Percentiles rank a stretch among this genome's conserved stretches.
phyloP scores from a whole-genome alignment of 2,797 vertebrate species.

The Labeo calbasu region DNA sequence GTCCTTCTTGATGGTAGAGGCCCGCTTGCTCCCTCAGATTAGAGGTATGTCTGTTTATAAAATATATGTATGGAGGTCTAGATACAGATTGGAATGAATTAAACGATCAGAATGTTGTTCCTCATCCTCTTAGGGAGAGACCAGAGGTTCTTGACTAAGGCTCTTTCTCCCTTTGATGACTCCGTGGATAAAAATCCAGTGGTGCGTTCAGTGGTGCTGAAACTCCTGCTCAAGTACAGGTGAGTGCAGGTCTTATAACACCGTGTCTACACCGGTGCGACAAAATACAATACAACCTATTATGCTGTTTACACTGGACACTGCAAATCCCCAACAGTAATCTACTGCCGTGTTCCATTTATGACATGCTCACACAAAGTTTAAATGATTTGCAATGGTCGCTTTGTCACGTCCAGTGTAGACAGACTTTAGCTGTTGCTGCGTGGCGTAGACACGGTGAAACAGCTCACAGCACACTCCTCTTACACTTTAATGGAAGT shows the following conservation, averaged over 20 bases:
- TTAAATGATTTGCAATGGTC: no score
- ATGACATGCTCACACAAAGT: no score
- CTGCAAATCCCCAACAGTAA: no score
- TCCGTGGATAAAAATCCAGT: conserved; percentile 90
- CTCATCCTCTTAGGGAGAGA: conserved; percentile 12
- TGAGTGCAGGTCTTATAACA: conserved; percentile 60
- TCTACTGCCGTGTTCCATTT: no score
- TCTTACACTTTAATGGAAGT: neutral
- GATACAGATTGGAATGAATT: neutral
- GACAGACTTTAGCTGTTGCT: no score
- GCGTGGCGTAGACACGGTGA: no score
- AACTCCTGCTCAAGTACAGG: conserved; percentile 96
- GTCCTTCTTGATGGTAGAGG: conserved; percentile 83
- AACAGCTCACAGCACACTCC: neutral
- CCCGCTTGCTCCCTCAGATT: conserved; percentile 45
- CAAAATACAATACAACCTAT: no score
- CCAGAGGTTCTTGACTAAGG: conserved; percentile 75
- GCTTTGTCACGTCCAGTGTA: no score
- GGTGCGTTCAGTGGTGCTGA: conserved; percentile 90
- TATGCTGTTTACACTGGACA: no score
- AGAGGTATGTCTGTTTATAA: conserved; percentile 58
- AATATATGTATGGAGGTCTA: neutral
- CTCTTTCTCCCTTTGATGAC: conserved; percentile 91
- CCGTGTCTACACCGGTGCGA: no score
- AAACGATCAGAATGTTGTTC: neutral